Conservation (phyloP, 1,140 invertebrate species). For the Dreissena rostriformis region DNA sequence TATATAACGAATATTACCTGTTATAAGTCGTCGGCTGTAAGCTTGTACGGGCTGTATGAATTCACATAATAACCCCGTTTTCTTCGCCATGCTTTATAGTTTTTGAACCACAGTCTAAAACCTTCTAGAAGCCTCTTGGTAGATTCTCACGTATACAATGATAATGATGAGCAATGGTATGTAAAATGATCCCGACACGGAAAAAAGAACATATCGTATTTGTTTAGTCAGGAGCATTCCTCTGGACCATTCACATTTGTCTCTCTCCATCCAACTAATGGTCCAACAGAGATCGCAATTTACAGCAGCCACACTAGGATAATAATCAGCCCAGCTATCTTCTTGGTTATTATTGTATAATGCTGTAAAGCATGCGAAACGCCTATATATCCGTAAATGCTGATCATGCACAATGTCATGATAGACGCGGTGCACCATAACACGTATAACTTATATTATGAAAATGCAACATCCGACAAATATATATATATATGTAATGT, state of each 20-base stretch:
- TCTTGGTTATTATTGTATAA: slow-evolving; percentile 83
- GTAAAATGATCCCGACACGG: slow-evolving; percentile 82
- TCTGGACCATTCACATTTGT: slow-evolving; percentile 42
- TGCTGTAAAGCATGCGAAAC: slow-evolving; percentile 78
- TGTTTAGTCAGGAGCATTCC: slow-evolving; percentile 81
- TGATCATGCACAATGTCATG: slow-evolving; percentile 98
- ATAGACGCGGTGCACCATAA: slow-evolving; percentile 97
- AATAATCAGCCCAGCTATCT: slow-evolving; percentile 82
- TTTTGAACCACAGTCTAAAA: slow-evolving; percentile 72
- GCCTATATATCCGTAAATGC: slow-evolving; percentile 92
- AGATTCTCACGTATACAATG: slow-evolving; percentile 82
- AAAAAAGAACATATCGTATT: slow-evolving; percentile 83
- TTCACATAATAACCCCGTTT: slow-evolving; percentile 82
- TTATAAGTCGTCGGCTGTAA: too few relatives aligned
- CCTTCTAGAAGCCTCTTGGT: slow-evolving; percentile 75
- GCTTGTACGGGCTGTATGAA: slow-evolving; percentile 83
- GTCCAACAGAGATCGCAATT: slow-evolving; percentile 84
- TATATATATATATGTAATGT: too few relatives aligned
- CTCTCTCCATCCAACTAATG: slow-evolving; percentile 82
- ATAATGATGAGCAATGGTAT: slow-evolving; percentile 82
- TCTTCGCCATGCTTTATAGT: slow-evolving; percentile 77
- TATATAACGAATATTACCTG: neutral
- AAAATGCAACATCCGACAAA: too few relatives aligned
- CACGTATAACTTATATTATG: too few relatives aligned
- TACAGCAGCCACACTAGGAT: slow-evolving; percentile 84